phyloP scores from a whole-genome alignment of 2,113 vertebrate species.

The Carlito syrichta region DNA sequence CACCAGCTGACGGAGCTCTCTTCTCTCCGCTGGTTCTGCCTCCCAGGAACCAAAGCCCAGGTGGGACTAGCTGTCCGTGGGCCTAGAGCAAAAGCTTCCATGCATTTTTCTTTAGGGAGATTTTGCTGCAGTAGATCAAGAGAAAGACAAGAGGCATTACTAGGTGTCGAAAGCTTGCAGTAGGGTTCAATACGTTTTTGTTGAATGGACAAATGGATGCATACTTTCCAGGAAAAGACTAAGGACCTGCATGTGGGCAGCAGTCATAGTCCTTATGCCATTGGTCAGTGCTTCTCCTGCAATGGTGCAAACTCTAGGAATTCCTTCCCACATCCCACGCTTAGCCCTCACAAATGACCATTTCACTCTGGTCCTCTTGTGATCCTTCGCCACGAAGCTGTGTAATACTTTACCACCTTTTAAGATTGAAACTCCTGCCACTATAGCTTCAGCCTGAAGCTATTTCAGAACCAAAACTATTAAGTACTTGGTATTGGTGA shows the following conservation, averaged over 20 bases:
- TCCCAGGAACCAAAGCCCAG: background rate
- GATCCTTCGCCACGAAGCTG: background rate
- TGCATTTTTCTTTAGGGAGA: background rate
- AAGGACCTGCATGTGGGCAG: background rate
- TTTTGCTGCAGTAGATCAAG: background rate
- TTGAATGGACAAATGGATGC: background rate
- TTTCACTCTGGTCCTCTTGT: background rate
- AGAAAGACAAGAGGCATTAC: background rate
- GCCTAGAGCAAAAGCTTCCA: background rate
- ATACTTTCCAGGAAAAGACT: background rate
- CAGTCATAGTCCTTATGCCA: background rate
- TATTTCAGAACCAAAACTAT: constrained; percentile 19
- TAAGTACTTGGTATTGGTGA: background rate
- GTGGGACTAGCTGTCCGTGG: background rate
- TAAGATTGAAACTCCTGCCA: background rate
- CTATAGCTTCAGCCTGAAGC: background rate
- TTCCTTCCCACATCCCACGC: background rate
- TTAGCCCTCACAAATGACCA: background rate
- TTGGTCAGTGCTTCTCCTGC: background rate
- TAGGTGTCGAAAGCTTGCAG: background rate
- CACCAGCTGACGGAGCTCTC: background rate
- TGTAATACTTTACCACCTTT: background rate
- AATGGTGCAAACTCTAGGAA: background rate
- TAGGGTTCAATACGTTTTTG: background rate
- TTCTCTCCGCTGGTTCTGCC: background rate